Conservation (phyloP, 1,140 invertebrate genomes). For the Magallana angulata region DNA sequence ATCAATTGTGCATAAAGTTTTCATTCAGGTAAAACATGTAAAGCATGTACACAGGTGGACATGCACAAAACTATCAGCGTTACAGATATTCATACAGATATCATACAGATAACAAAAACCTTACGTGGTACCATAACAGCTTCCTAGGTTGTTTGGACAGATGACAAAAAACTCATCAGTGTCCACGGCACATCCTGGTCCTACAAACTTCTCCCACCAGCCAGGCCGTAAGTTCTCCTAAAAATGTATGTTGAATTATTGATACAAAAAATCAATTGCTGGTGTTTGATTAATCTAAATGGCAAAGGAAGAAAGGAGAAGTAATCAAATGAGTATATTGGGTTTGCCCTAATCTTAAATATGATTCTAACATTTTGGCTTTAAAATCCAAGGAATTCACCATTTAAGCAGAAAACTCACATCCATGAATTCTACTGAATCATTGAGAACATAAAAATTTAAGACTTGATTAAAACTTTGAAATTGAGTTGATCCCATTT, state of each 20-base stretch:
- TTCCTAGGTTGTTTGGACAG: slow-evolving; percentile 79
- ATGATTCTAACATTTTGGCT: too few species aligned
- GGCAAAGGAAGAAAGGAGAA: too few species aligned
- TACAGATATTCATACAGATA: neutral
- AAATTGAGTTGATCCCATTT: too few species aligned
- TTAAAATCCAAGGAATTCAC: too few species aligned
- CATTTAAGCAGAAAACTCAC: too few species aligned
- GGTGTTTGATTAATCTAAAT: neutral
- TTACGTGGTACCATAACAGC: slow-evolving; percentile 79
- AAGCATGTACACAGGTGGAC: neutral
- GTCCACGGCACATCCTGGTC: slow-evolving; percentile 78
- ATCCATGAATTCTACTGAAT: too few species aligned
- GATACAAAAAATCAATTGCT: neutral
- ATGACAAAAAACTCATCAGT: slow-evolving; percentile 80
- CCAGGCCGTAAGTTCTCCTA: slow-evolving; percentile 76
- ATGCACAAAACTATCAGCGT: neutral
- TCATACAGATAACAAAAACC: slow-evolving; percentile 12
- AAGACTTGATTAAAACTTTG: too few species aligned
- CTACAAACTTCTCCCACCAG: slow-evolving; percentile 81
- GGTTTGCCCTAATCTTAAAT: too few species aligned
- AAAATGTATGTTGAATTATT: slow-evolving; percentile 26
- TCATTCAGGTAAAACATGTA: neutral
- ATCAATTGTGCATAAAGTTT: too few species aligned
- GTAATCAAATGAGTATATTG: too few species aligned
- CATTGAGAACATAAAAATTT: too few species aligned